Evolutionary conservation across 2,888 invertebrate genomes (phyloP).

Genomic region (Hydraecia micacea): DNA sequence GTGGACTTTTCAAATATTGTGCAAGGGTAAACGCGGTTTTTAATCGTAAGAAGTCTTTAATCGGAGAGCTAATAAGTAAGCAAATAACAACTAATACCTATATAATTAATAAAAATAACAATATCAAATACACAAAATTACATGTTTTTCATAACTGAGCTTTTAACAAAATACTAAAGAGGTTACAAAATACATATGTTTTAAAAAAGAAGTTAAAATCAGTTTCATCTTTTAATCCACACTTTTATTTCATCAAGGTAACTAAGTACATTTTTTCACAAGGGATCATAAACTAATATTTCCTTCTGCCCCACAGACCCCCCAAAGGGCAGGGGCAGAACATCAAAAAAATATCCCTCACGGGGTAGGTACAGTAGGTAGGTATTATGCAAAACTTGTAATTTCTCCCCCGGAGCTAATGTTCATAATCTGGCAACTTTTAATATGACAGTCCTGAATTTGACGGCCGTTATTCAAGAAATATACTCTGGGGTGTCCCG

Average conservation of each 20-base stretch:
- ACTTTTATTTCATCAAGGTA: neutral
- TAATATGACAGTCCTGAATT: conserved; percentile 87
- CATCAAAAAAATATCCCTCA: conserved; percentile 66
- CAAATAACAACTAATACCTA: no score
- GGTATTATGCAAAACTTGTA: conserved; percentile 83
- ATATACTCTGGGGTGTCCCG: conserved; percentile 81
- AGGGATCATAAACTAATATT: conserved; percentile 15
- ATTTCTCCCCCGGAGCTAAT: conserved; percentile 85
- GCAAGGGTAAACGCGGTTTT: no score
- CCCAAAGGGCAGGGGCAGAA: conserved; percentile 62
- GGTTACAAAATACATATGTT: no score
- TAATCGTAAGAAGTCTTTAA: neutral
- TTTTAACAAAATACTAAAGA: neutral
- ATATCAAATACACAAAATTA: neutral
- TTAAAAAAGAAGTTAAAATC: neutral
- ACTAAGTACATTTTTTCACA: neutral
- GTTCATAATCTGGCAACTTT: conserved; percentile 89
- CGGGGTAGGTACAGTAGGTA: conserved; percentile 68
- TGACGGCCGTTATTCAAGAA: conserved; percentile 88
- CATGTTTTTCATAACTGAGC: neutral
- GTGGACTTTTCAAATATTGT: neutral
- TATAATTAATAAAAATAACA: no score
- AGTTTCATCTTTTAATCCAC: neutral
- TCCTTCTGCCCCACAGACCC: conserved; percentile 57
- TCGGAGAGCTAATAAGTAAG: neutral